Evolutionary conservation across 2,797 vertebrate genomes (phyloP).

Genomic region (Bucorvus abyssinicus): DNA sequence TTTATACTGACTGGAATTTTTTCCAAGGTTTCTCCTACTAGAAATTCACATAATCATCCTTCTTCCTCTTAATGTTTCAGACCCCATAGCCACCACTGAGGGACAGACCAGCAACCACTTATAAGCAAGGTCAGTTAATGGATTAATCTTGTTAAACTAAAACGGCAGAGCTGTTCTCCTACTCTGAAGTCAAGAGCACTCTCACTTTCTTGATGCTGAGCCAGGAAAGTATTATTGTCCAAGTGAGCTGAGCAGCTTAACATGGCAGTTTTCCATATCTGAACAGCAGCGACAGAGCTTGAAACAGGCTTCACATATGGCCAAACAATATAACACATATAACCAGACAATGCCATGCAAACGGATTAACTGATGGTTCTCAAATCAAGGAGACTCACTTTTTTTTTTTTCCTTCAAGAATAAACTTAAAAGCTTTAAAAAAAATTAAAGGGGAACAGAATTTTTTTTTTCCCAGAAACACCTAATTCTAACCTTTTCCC

Average conservation of each 20-base stretch:
- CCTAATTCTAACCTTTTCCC: background rate
- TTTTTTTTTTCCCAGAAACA: background rate
- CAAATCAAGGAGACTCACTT: background rate
- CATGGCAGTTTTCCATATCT: background rate
- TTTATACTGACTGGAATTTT: background rate
- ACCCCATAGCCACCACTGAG: background rate
- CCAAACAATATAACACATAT: background rate
- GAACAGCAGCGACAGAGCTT: background rate
- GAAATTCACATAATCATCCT: background rate
- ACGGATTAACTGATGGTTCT: background rate
- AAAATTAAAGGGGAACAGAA: background rate
- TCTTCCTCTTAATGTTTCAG: background rate
- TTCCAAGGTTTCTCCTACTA: background rate
- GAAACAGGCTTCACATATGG: background rate
- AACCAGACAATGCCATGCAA: background rate
- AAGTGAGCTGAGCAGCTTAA: background rate
- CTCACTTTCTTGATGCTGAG: background rate
- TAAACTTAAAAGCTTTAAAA: background rate
- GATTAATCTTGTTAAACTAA: background rate
- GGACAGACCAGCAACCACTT: background rate
- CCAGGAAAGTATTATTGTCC: background rate
- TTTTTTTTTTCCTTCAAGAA: background rate
- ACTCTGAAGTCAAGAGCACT: background rate
- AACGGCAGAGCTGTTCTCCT: background rate
- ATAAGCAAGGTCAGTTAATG: background rate